Conservation (phyloP, 2,113 vertebrate genomes). For the Engystomops pustulosus region DNA sequence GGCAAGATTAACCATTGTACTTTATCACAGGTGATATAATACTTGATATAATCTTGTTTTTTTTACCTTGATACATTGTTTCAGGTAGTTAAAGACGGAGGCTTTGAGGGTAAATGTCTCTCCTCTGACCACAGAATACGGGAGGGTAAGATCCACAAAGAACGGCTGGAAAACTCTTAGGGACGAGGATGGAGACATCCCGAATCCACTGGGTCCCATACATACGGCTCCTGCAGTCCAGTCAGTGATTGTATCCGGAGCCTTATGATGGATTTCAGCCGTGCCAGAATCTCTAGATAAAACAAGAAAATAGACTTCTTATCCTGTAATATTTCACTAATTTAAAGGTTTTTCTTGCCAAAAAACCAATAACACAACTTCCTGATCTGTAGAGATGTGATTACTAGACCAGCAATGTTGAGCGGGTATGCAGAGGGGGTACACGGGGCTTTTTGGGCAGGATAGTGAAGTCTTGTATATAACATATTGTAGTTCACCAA, state of each 20-base stretch:
- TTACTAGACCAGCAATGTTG: too few relatives aligned
- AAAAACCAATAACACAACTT: too few relatives aligned
- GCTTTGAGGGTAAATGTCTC: slow-evolving; percentile 86
- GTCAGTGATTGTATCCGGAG: slow-evolving; percentile 83
- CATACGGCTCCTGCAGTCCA: slow-evolving; percentile 86
- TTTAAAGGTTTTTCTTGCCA: too few relatives aligned
- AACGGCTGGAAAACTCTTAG: slow-evolving; percentile 85
- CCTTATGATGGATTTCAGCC: slow-evolving; percentile 64
- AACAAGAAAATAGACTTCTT: not conserved
- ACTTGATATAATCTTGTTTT: too few relatives aligned
- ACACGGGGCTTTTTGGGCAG: too few relatives aligned
- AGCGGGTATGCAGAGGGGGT: too few relatives aligned
- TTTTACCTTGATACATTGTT: slow-evolving; percentile 68
- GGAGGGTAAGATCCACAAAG: slow-evolving; percentile 84
- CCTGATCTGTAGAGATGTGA: too few relatives aligned
- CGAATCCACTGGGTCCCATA: slow-evolving; percentile 77
- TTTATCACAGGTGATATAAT: too few relatives aligned
- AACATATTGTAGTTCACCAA: too few relatives aligned
- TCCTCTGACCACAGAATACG: slow-evolving; percentile 86
- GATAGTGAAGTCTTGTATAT: too few relatives aligned
- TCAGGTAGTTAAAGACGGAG: slow-evolving; percentile 81
- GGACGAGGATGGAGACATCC: slow-evolving; percentile 72
- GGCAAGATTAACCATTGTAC: too few relatives aligned
- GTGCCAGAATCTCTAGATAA: slow-evolving; percentile 66
- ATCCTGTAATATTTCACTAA: too few relatives aligned